These are phyloP conservation scores for Rutilus rutilus DNA, from an alignment of 2,113 vertebrate species.

Conservation along the genomic window DNA sequence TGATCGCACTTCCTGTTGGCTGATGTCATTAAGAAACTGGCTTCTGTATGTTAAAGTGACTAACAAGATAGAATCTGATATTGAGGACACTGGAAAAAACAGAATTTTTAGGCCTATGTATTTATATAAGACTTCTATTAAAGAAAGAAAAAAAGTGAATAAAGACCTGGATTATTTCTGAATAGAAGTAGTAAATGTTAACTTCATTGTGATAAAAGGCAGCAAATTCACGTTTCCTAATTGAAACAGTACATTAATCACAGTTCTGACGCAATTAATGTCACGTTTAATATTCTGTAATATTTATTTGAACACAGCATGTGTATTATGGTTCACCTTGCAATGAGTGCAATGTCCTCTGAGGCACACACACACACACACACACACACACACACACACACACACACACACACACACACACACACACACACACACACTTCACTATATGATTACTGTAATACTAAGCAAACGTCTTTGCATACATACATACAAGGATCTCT, in stretches of 20 bases:
- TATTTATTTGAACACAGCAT: background rate
- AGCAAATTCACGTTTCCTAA: background rate
- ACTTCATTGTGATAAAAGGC: background rate
- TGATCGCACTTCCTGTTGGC: background rate
- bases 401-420: background rate
- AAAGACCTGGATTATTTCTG: background rate
- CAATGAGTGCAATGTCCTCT: conserved; percentile 4
- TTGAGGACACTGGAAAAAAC: too few species aligned
- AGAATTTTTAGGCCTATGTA: too few species aligned
- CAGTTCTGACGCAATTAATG: background rate
- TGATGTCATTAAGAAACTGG: too few species aligned
- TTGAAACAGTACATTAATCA: background rate
- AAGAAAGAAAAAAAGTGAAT: background rate
- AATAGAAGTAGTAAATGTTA: background rate
- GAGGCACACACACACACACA: conserved; percentile 3
- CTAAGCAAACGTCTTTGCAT: background rate
- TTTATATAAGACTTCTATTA: background rate
- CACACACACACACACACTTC: background rate
- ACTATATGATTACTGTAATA: background rate
- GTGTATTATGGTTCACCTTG: conserved; percentile 19
- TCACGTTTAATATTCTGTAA: background rate
- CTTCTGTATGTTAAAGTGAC: too few species aligned
- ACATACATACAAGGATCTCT: background rate
- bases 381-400: background rate
- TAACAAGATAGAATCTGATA: too few species aligned